A percentile compares a stretch with the other conserved stretches of the same genome.
Conservation (phyloP, 2,113 vertebrate genomes). For the Motacilla tschutschensis region DNA sequence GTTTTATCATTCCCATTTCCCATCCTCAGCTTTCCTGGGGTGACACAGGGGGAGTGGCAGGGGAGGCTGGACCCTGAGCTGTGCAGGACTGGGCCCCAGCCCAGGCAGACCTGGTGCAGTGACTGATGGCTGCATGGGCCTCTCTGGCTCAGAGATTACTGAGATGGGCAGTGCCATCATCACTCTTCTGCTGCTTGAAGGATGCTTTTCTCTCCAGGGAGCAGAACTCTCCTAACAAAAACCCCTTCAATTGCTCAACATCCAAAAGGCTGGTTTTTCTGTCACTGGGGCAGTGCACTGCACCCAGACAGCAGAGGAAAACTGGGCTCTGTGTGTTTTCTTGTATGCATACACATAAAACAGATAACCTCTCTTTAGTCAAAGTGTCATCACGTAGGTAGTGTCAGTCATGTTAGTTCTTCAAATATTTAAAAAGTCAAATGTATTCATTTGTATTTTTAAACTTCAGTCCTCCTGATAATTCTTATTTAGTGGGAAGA, state of each 20-base stretch:
- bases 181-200: not conserved
- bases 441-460: not conserved
- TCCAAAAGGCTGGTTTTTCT: not conserved
- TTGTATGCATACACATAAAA: not conserved
- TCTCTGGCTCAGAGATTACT: not conserved
- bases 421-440: not conserved
- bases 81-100: not conserved
- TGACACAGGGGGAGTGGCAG: not conserved
- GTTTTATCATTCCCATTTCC: not conserved
- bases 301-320: not conserved
- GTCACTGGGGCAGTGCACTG: not conserved
- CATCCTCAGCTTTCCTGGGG: not conserved
- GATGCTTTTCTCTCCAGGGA: not conserved
- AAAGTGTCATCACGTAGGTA: not conserved
- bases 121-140: not conserved
- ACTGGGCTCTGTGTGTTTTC: fast-evolving
- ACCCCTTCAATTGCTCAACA: not conserved
- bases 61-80: not conserved
- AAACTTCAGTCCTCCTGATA: not conserved
- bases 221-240: not conserved
- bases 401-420: not conserved
- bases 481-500: not conserved
- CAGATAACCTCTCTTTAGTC: not conserved
- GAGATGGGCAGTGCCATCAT: not conserved
- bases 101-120: not conserved